Evolutionary conservation across 2,888 invertebrate genomes (phyloP).

Genomic region (Limnephilus rhombicus): DNA sequence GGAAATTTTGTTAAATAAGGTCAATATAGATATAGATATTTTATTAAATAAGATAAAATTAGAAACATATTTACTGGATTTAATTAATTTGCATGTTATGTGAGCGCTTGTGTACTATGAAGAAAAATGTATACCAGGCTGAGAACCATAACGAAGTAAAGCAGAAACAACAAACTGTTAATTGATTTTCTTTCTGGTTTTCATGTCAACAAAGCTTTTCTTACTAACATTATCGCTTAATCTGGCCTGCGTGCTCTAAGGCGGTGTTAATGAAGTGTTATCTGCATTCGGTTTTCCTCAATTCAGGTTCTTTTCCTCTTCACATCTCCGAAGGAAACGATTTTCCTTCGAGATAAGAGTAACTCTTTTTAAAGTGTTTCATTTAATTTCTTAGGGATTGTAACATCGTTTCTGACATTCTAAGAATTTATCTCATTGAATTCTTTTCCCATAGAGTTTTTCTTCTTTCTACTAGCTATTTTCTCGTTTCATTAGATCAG

Average conservation of each 20-base stretch:
- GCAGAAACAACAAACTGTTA: neutral
- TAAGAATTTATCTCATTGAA: neutral
- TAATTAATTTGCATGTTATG: too few relatives aligned
- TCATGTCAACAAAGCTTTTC: neutral
- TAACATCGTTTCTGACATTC: neutral
- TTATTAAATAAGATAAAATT: too few relatives aligned
- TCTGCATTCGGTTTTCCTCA: neutral
- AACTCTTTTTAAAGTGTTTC: neutral
- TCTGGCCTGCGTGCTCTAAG: neutral
- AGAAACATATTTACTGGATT: too few relatives aligned
- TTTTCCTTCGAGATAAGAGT: neutral
- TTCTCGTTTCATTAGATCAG: neutral
- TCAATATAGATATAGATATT: too few relatives aligned
- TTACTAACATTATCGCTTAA: slow-evolving; percentile 18
- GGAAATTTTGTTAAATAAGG: too few relatives aligned
- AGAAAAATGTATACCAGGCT: neutral
- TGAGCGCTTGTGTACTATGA: too few relatives aligned
- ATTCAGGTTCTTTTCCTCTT: neutral
- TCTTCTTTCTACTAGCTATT: neutral
- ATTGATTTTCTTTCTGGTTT: slow-evolving; percentile 11
- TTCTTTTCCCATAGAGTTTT: neutral
- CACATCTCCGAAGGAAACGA: neutral
- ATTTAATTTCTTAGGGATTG: neutral
- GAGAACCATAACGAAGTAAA: neutral
- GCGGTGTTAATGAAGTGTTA: neutral